These are phyloP conservation scores for Cardiocondyla obscurior DNA, from an alignment of 1,140 invertebrate genomes.

Conservation along the genomic window DNA sequence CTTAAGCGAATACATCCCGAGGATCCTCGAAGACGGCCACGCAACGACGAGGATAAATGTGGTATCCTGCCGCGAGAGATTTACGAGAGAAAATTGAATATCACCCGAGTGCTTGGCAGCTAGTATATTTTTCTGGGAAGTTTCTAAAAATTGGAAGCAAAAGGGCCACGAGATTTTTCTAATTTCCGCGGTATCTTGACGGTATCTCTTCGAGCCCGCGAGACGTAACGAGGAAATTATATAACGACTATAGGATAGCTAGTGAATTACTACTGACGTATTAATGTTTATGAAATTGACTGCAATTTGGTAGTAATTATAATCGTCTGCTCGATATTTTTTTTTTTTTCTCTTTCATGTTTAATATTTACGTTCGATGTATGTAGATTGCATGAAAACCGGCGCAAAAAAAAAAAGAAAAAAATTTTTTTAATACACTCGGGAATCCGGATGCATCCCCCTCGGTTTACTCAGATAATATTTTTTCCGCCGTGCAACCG, in stretches of 20 bases:
- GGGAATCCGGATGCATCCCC: not conserved
- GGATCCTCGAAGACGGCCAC: conserved; percentile 23
- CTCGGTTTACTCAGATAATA: conserved; percentile 30
- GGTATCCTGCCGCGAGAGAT: conserved; percentile 8
- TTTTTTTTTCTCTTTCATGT: not conserved
- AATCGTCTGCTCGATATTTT: not conserved
- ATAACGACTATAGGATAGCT: too few species aligned
- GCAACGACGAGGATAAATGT: conserved; percentile 36
- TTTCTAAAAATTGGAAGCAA: not conserved
- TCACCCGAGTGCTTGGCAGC: not conserved
- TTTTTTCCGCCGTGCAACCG: conserved; percentile 18
- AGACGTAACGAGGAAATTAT: too few species aligned
- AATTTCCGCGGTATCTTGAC: not conserved
- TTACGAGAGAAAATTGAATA: conserved; percentile 56
- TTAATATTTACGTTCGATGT: conserved; percentile 18
- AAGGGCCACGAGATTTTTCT: not conserved
- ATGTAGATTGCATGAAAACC: not conserved
- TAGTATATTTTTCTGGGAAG: conserved; percentile 14
- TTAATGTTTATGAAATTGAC: too few species aligned
- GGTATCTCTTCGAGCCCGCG: too few species aligned
- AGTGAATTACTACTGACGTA: too few species aligned
- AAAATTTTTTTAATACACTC: not conserved
- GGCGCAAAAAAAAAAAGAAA: not conserved
- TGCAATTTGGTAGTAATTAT: not conserved
- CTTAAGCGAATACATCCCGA: conserved; percentile 20